Percentiles rank a stretch among this genome's conserved stretches.
Conservation (phyloP, 2,113 vertebrate species). For the Thunnus maccoyii region DNA sequence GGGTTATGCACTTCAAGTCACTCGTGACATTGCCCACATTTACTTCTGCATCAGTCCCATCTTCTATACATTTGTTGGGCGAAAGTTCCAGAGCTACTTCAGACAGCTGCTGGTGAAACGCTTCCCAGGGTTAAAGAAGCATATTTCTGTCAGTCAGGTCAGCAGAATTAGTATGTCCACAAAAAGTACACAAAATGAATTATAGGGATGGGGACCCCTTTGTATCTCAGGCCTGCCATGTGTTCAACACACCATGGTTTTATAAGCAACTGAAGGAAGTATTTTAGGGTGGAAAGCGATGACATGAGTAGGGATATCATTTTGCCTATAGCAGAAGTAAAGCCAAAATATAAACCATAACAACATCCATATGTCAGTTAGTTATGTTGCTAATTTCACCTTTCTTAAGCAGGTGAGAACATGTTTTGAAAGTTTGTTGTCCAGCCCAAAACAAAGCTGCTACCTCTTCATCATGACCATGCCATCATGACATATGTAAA, state of each 20-base stretch:
- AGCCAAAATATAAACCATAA: too few relatives aligned
- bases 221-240: background rate
- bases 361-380: too few relatives aligned
- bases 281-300: background rate
- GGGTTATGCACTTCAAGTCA: constrained; percentile 75
- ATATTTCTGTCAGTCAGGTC: constrained; percentile 35
- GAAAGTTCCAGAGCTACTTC: constrained; percentile 87
- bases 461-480: too few relatives aligned
- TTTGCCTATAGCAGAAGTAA: too few relatives aligned
- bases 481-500: too few relatives aligned
- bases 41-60: constrained; percentile 90
- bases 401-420: too few relatives aligned
- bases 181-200: constrained; percentile 38
- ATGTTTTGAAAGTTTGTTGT: too few relatives aligned
- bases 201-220: background rate
- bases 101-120: constrained; percentile 66
- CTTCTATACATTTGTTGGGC: constrained; percentile 89
- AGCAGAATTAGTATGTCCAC: constrained; percentile 64
- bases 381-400: too few relatives aligned
- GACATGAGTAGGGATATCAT: too few relatives aligned
- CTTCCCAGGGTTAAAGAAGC: constrained; percentile 58
- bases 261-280: background rate
- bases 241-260: background rate
- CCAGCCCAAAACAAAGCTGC: too few relatives aligned
- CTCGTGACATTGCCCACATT: constrained; percentile 80